Conservation (phyloP, 2,888 invertebrate genomes). For the Agrotis segetum region DNA sequence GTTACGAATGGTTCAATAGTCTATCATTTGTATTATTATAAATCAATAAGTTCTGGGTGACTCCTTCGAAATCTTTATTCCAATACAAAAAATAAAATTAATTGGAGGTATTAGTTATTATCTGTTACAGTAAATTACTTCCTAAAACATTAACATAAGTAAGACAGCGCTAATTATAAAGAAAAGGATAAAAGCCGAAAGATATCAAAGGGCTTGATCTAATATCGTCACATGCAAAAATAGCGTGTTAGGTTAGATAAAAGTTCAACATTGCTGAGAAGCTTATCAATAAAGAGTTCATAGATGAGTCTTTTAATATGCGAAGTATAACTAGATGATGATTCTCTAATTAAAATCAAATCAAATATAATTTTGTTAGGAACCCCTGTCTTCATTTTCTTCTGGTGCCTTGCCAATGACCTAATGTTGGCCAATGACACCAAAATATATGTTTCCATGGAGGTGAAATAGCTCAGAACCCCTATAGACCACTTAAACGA, state of each 20-base stretch:
- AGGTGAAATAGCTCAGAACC: too few relatives aligned
- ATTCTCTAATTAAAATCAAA: neutral
- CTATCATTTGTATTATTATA: too few relatives aligned
- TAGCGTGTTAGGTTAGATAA: constrained; percentile 29
- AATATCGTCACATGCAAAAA: constrained; percentile 11
- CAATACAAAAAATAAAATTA: too few relatives aligned
- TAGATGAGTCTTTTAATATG: constrained; percentile 4
- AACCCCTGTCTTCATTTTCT: too few relatives aligned
- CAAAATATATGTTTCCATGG: too few relatives aligned
- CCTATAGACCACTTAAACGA: neutral
- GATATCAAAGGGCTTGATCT: constrained; percentile 3
- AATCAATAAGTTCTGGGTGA: too few relatives aligned
- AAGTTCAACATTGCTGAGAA: constrained; percentile 8
- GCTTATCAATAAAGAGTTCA: constrained; percentile 31
- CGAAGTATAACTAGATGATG: neutral
- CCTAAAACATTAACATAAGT: neutral
- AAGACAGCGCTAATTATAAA: neutral
- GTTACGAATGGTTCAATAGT: too few relatives aligned
- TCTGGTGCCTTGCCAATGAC: too few relatives aligned
- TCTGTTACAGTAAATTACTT: neutral
- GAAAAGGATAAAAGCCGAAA: constrained; percentile 1
- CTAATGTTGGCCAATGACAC: too few relatives aligned
- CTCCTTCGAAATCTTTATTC: too few relatives aligned
- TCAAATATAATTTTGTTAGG: neutral
- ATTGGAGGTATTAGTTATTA: neutral